Evolutionary conservation across 2,888 invertebrate genomes (phyloP), one percentile per base, ranked within the genome.

Genomic region (Pardosa pseudoannulata): DNA sequence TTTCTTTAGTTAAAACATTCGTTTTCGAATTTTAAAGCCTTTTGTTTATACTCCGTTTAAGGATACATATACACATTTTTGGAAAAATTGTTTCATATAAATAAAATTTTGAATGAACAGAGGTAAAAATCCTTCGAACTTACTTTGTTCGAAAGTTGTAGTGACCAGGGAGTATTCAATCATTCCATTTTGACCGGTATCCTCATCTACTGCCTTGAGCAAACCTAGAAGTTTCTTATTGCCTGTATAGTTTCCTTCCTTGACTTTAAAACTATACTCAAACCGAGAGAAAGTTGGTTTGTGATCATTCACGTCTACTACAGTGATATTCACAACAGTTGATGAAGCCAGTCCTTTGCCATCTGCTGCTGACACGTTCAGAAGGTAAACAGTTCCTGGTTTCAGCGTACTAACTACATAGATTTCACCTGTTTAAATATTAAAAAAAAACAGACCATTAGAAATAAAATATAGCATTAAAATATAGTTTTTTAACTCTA

Each of bases 231-330:
- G 86, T n/a, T 73, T 88, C 2, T 95, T 93, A 32, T 50, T 46
- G 88, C 94, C 94, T 0, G 94, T 93, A 90, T 96, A 96, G 29
- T 93, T 93, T 0, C 96, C 96, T 92, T 97, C 97, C 74, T 95
- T 94, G 0, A 96, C 94, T 90, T 96, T 95, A 89, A 96, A 97
- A 73, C 94, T 95, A 90, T 97, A 97, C 94, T 95, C 95, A 0
- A 95, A 94, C 89, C 96, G 95, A 89, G 94, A 94, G 89, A 97
- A 97, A 88, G 95, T 94, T 0, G 97, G 97, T 5, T 95, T 94
- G 91, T 97, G 96, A 90, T 97, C 95, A 91, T 97, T 97, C 0
- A 96, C 94, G 89, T 91, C 90, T 46, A 90, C 87, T 2, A 96
- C 93, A 71, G 94, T 94, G n/a, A 97, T 93, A 89, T 95, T 93